These are phyloP conservation scores for Ephestia elutella DNA, from an alignment of 1,140 invertebrate genomes.

Conservation along the genomic window DNA sequence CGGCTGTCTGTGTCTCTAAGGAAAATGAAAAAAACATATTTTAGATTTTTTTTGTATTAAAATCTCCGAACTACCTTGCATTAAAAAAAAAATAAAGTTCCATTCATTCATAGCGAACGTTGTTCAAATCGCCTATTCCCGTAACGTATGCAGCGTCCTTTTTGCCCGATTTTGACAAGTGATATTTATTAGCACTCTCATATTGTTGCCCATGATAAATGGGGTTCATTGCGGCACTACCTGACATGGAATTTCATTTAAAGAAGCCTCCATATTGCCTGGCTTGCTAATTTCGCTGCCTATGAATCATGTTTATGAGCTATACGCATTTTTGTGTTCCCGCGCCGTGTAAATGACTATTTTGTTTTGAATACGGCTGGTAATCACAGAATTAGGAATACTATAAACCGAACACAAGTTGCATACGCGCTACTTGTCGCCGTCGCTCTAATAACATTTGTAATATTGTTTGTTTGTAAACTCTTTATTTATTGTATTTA, in stretches of 20 bases:
- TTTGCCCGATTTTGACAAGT: constrained; percentile 24
- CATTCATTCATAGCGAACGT: no score
- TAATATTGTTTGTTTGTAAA: no score
- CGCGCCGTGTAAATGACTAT: constrained; percentile 1
- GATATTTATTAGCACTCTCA: constrained; percentile 41
- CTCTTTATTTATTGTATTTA: no score
- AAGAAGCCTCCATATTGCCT: constrained; percentile 31
- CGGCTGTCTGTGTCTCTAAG: no score
- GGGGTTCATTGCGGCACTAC: constrained; percentile 29
- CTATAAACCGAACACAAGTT: no score
- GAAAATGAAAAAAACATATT: no score
- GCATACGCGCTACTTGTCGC: no score
- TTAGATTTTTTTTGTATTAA: no score
- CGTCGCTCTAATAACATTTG: no score
- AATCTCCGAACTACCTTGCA: no score
- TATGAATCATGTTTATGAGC: constrained; percentile 47
- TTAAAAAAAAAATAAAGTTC: no score
- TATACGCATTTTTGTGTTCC: constrained; percentile 44
- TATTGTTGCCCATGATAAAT: constrained; percentile 46
- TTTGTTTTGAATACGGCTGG: not conserved
- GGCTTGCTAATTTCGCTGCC: constrained; percentile 44
- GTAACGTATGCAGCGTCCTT: not conserved
- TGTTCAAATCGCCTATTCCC: not conserved
- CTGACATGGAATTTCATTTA: constrained; percentile 58
- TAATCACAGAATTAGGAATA: no score